These are phyloP conservation scores for Phenganax marumi DNA, from an alignment of 92 coral and sea anemone genomes.

Conservation along the genomic window DNA sequence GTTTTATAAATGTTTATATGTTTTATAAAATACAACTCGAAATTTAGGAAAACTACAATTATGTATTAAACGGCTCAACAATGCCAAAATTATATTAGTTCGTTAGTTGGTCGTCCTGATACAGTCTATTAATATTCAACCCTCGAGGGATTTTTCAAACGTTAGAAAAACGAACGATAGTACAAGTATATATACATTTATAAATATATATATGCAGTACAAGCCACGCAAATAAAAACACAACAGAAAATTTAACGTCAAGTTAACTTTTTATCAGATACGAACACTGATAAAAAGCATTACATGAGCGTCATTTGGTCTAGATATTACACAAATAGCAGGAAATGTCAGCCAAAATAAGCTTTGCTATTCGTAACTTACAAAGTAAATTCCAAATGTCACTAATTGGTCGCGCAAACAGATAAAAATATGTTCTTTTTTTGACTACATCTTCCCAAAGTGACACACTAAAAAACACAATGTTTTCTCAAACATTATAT, in stretches of 20 bases:
- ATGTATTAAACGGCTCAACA: background rate
- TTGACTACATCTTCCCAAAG: background rate
- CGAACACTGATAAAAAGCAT: background rate
- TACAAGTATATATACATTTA: no score
- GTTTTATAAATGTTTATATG: background rate
- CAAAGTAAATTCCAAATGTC: no score
- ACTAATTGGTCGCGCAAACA: no score
- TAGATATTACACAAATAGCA: no score
- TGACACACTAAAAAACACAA: background rate
- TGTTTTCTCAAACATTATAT: slow-evolving; percentile 49
- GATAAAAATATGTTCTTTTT: background rate
- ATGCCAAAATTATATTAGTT: background rate
- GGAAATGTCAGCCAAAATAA: no score
- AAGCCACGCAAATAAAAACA: background rate
- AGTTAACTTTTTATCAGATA: background rate
- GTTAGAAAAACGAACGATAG: background rate
- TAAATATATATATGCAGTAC: background rate
- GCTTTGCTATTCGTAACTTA: no score
- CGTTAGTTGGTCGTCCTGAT: background rate
- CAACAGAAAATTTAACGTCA: background rate
- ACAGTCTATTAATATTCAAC: background rate
- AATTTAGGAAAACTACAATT: background rate
- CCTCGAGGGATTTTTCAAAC: background rate
- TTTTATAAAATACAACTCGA: background rate
- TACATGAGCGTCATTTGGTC: background rate